A percentile compares a stretch with the other conserved stretches of the same genome.
These are phyloP conservation scores for Crambe crambe DNA, from an alignment of 37 sponge, comb jelly and placozoan species.

Conservation along the genomic window DNA sequence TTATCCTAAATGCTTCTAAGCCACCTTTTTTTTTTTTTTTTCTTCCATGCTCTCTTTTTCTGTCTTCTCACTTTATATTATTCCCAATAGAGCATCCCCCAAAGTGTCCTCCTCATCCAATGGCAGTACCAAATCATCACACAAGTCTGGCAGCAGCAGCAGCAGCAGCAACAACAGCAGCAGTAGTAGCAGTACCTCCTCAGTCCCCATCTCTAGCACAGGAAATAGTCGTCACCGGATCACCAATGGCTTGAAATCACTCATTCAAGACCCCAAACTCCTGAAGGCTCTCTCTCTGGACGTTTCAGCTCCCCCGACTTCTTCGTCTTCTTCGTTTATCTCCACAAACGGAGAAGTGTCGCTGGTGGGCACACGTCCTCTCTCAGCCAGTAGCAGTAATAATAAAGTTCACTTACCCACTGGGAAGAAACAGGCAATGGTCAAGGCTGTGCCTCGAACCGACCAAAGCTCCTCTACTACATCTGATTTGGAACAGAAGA, in stretches of 20 bases:
- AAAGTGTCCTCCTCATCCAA: constrained; percentile 3
- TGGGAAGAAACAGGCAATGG: constrained; percentile 47
- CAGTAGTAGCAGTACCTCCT: background rate
- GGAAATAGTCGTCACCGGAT: background rate
- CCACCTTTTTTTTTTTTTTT: background rate
- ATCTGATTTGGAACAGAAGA: constrained; percentile 24
- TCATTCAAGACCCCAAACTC: background rate
- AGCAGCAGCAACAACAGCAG: too few relatives aligned
- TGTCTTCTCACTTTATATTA: background rate
- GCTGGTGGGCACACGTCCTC: constrained; percentile 5
- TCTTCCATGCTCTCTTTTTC: background rate
- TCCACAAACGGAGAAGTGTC: constrained; percentile 35
- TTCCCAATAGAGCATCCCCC: background rate
- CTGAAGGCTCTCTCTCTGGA: background rate
- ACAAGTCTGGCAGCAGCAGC: background rate
- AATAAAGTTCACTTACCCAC: constrained; percentile 27
- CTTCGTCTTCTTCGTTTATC: background rate
- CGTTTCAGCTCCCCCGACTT: background rate
- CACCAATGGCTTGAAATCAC: constrained; percentile 12
- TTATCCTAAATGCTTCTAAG: background rate
- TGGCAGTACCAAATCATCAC: background rate
- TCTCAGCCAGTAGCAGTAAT: background rate
- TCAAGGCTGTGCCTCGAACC: constrained; percentile 46
- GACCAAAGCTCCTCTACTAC: constrained; percentile 17
- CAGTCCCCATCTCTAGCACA: background rate